A percentile compares a stretch with the other conserved stretches of the same genome.
phyloP scores from a whole-genome alignment of 2,888 invertebrate species.

The Eristalinus aeneus region DNA sequence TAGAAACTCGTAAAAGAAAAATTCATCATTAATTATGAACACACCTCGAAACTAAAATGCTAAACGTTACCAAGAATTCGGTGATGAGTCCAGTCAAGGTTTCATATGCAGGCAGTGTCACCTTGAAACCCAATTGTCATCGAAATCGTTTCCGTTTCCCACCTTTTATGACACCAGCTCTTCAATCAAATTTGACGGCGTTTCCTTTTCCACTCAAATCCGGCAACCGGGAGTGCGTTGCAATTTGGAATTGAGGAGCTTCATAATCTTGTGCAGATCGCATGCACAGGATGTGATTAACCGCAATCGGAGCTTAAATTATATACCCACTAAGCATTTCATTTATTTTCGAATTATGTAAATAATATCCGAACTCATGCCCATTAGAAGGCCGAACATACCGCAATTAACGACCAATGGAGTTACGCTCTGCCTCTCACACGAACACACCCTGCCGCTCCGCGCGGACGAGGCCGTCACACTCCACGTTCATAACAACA shows the following conservation, averaged over 20 bases:
- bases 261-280: not conserved
- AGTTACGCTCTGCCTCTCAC: slow-evolving; percentile 55
- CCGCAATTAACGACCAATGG: slow-evolving; percentile 39
- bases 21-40: not conserved
- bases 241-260: not conserved
- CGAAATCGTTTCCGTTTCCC: not conserved
- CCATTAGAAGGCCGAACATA: not conserved
- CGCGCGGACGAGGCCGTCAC: no score
- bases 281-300: slow-evolving; percentile 40
- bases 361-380: slow-evolving; percentile 14
- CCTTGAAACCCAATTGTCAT: not conserved
- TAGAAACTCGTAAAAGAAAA: not conserved
- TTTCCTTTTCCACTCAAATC: not conserved
- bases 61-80: not conserved
- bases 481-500: slow-evolving; percentile 14
- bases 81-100: not conserved
- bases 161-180: not conserved
- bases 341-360: slow-evolving; percentile 56
- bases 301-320: slow-evolving; percentile 38
- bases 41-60: not conserved
- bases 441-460: slow-evolving; percentile 27
- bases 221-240: not conserved
- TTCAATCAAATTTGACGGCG: not conserved
- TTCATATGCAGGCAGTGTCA: not conserved
- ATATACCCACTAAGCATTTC: slow-evolving; percentile 31